Conservation (phyloP, 2,797 vertebrate genomes). For the Pachyuromys duprasi region DNA sequence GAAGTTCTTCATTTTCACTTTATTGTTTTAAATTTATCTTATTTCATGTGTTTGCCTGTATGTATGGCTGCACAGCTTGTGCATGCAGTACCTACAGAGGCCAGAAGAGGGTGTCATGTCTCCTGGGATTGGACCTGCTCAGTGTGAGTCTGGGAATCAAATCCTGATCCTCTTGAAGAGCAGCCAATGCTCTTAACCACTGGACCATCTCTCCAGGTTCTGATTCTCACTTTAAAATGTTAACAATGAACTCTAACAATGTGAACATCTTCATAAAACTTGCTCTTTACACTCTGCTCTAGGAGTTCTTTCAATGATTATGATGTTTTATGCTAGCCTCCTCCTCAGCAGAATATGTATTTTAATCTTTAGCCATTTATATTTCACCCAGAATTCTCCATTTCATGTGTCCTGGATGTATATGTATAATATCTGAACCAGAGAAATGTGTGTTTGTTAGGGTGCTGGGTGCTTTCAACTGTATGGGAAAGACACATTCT, state of each 20-base stretch:
- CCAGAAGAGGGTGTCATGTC: background rate
- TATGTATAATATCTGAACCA: background rate
- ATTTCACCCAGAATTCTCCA: constrained; percentile 11
- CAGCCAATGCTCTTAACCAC: background rate
- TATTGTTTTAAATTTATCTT: background rate
- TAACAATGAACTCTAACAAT: background rate
- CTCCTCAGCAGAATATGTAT: constrained; percentile 8
- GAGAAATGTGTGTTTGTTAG: background rate
- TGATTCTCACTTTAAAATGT: background rate
- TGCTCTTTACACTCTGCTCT: background rate
- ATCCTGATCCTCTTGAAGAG: background rate
- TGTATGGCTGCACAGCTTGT: background rate
- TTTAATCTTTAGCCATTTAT: constrained; percentile 4
- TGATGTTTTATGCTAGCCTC: background rate
- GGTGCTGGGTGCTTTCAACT: background rate
- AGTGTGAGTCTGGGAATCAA: background rate
- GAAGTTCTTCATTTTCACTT: background rate
- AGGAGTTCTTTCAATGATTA: background rate
- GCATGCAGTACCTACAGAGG: background rate
- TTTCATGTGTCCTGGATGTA: background rate
- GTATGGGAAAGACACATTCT: background rate
- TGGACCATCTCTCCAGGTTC: background rate
- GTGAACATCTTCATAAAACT: constrained; percentile 13
- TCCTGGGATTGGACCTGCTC: background rate
- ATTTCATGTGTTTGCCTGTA: background rate